These are phyloP conservation scores for Hofmannophila pseudospretella DNA, from an alignment of 2,888 invertebrate species.

Conservation along the genomic window DNA sequence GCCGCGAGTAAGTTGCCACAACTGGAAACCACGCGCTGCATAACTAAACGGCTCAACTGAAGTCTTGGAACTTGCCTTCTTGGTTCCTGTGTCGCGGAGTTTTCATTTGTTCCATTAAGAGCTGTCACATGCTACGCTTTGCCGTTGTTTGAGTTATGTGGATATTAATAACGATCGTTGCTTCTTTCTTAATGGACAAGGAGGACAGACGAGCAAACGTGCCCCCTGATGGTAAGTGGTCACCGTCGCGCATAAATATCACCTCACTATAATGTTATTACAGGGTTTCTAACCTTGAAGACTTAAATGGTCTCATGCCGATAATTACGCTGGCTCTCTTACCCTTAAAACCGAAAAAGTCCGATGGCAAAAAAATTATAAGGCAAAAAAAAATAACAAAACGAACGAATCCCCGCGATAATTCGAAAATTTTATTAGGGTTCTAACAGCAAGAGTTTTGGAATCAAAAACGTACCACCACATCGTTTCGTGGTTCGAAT, in stretches of 20 bases:
- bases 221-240: too few relatives aligned
- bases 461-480: not conserved
- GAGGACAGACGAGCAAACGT: too few relatives aligned
- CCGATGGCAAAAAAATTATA: too few relatives aligned
- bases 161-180: too few relatives aligned
- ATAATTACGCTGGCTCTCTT: too few relatives aligned
- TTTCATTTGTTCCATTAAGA: conserved; percentile 44
- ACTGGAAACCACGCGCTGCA: conserved; percentile 31
- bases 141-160: conserved; percentile 3
- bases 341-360: too few relatives aligned
- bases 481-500: conserved; percentile 1
- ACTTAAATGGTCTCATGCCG: too few relatives aligned
- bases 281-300: too few relatives aligned
- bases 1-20: conserved; percentile 21
- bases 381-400: too few relatives aligned
- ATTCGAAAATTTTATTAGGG: not conserved
- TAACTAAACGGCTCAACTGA: conserved; percentile 42
- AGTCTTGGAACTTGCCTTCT: conserved; percentile 44
- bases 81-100: conserved; percentile 34
- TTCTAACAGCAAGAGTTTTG: not conserved
- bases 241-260: too few relatives aligned
- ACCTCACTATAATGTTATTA: too few relatives aligned
- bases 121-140: conserved; percentile 14
- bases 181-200: too few relatives aligned
- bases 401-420: not conserved